phyloP scores from a whole-genome alignment of 2,113 vertebrate genomes.

The Apodemus sylvaticus region DNA sequence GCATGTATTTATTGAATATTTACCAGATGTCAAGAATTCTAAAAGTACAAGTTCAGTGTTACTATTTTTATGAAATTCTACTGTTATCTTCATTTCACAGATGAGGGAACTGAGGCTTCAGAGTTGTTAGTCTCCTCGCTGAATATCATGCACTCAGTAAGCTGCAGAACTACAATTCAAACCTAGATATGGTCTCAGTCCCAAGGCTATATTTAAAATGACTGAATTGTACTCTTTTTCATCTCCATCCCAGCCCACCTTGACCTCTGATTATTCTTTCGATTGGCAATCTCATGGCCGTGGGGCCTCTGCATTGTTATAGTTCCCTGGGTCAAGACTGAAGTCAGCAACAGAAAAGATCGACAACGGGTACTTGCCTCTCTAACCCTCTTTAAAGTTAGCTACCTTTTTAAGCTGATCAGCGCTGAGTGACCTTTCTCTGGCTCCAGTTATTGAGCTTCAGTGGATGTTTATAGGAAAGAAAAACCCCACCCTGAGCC shows the following conservation, averaged over 20 bases:
- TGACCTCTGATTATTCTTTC: slow-evolving; percentile 30
- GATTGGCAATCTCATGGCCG: background rate
- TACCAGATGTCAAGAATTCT: background rate
- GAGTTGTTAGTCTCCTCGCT: background rate
- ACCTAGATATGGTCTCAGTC: background rate
- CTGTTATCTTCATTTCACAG: slow-evolving; percentile 24
- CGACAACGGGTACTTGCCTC: background rate
- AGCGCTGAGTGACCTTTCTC: slow-evolving; percentile 58
- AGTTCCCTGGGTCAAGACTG: background rate
- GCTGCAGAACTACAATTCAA: slow-evolving; percentile 27
- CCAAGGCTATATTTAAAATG: slow-evolving; percentile 37
- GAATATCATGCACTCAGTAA: background rate
- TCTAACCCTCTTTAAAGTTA: slow-evolving; percentile 37
- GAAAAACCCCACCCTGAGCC: slow-evolving; percentile 57
- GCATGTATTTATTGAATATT: background rate
- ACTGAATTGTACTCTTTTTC: slow-evolving; percentile 11
- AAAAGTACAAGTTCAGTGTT: slow-evolving; percentile 17
- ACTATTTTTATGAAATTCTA: slow-evolving; percentile 17
- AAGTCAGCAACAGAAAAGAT: slow-evolving; percentile 20
- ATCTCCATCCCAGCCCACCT: background rate
- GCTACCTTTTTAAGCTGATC: slow-evolving; percentile 62
- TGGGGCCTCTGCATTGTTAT: background rate
- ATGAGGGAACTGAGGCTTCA: slow-evolving; percentile 23
- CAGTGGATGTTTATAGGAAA: slow-evolving; percentile 71
- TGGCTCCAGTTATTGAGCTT: slow-evolving; percentile 54